Conservation (phyloP, 1,140 invertebrate species). For the Pseudomyrmex concolor region DNA sequence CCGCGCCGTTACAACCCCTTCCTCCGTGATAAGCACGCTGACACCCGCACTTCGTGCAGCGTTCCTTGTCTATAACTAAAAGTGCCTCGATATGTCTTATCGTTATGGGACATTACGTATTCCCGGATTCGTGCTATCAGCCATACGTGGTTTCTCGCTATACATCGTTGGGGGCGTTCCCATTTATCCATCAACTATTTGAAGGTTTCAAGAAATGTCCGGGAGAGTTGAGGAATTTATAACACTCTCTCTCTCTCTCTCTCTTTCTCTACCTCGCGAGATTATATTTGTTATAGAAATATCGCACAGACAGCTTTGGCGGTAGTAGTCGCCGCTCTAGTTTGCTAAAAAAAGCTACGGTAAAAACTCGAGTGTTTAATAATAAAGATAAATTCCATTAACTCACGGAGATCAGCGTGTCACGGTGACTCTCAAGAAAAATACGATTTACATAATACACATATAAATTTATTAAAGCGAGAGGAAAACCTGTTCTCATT, state of each 20-base stretch:
- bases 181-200: not conserved
- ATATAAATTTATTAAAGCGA: slow-evolving; percentile 19
- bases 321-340: no score
- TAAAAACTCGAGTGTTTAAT: slow-evolving; percentile 6
- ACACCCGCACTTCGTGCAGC: slow-evolving; percentile 60
- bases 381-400: not conserved
- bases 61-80: slow-evolving; percentile 61
- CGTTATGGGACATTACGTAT: slow-evolving; percentile 53
- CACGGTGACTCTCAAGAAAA: not conserved
- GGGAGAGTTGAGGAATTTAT: no score
- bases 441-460: slow-evolving; percentile 9
- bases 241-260: no score
- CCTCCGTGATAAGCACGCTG: slow-evolving; percentile 65
- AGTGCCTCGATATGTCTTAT: slow-evolving; percentile 60
- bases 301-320: not conserved
- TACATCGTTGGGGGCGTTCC: not conserved
- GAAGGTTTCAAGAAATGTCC: not conserved
- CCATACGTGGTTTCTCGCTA: not conserved
- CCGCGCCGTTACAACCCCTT: slow-evolving; percentile 46
- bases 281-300: not conserved
- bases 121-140: slow-evolving; percentile 24
- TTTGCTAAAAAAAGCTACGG: not conserved
- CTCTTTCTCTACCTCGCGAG: not conserved
- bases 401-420: not conserved
- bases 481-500: slow-evolving; percentile 22